Conservation (phyloP, 2,797 vertebrate species). For the Pseudochirops cupreus region DNA sequence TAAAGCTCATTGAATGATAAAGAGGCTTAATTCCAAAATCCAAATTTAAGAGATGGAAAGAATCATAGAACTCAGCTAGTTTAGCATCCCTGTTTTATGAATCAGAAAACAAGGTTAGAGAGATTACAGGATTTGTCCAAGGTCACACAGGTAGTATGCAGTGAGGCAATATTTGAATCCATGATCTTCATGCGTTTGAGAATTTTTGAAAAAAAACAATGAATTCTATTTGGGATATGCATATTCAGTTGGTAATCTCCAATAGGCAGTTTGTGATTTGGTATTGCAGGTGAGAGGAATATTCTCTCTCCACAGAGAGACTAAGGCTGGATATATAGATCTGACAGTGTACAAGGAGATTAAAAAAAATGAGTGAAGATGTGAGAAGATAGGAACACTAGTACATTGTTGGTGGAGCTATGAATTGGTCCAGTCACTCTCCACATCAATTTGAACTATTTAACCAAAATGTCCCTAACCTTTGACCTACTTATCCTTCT, state of each 20-base stretch:
- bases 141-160: background rate
- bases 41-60: background rate
- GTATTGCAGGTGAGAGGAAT: background rate
- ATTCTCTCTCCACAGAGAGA: background rate
- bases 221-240: background rate
- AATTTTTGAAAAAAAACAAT: background rate
- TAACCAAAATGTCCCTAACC: background rate
- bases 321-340: background rate
- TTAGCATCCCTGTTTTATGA: background rate
- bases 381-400: background rate
- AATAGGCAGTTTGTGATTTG: background rate
- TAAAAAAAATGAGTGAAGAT: background rate
- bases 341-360: background rate
- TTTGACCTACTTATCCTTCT: background rate
- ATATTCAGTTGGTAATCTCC: background rate
- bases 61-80: background rate
- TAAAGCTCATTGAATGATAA: constrained; percentile 9
- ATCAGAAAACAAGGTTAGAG: background rate
- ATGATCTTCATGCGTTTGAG: background rate
- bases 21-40: constrained; percentile 2
- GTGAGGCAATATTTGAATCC: background rate
- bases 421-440: background rate
- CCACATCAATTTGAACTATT: background rate
- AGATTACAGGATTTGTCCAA: background rate
- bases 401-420: background rate